Conservation (phyloP, 2,888 invertebrate species). For the Salpingus planirostris region DNA sequence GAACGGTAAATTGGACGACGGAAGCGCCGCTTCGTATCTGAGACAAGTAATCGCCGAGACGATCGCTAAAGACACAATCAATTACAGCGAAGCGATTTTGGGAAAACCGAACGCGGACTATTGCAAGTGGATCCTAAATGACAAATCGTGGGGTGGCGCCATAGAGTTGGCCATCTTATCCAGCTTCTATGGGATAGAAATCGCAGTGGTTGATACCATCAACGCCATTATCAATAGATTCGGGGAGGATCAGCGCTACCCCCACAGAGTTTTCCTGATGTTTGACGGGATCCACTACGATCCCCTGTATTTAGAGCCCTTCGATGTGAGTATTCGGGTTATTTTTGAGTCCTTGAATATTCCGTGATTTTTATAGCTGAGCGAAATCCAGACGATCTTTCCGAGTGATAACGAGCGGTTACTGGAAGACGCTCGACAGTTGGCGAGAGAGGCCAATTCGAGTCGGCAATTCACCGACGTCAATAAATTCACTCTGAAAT, state of each 20-base stretch:
- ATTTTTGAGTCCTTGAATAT: not conserved
- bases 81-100: slow-evolving; percentile 78
- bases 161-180: slow-evolving; percentile 88
- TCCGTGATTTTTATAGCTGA: slow-evolving; percentile 25
- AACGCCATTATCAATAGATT: slow-evolving; percentile 86
- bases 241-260: slow-evolving; percentile 84
- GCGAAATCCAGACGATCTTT: slow-evolving; percentile 70
- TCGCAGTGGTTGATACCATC: slow-evolving; percentile 87
- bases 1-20: slow-evolving; percentile 69
- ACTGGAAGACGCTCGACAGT: slow-evolving; percentile 69
- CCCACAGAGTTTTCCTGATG: slow-evolving; percentile 74
- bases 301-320: slow-evolving; percentile 78
- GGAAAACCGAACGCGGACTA: slow-evolving; percentile 76
- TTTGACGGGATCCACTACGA: slow-evolving; percentile 98
- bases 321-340: slow-evolving; percentile 51
- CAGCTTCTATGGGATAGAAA: slow-evolving; percentile 80
- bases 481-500: slow-evolving; percentile 75
- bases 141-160: slow-evolving; percentile 92
- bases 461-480: slow-evolving; percentile 87
- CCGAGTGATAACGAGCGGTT: slow-evolving; percentile 63
- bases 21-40: slow-evolving; percentile 66
- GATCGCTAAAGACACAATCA: slow-evolving; percentile 65
- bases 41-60: slow-evolving; percentile 80
- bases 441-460: slow-evolving; percentile 81
- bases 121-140: slow-evolving; percentile 81